Conservation (phyloP, 2,113 vertebrate genomes). For the Etia nguti region DNA sequence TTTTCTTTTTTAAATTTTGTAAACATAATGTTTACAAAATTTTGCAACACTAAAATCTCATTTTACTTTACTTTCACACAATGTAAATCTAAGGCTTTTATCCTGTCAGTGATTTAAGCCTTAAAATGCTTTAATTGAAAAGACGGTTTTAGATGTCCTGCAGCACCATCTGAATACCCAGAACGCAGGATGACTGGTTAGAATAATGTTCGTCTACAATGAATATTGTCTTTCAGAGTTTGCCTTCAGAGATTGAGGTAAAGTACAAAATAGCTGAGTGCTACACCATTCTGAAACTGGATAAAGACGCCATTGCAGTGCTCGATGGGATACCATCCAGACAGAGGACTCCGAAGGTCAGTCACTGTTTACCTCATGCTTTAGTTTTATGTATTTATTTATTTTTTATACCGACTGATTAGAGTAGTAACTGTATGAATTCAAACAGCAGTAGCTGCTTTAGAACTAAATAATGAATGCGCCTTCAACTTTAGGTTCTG, state of each 20-base stretch:
- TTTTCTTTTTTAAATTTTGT: neutral
- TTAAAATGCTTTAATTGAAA: neutral
- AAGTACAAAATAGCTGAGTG: slow-evolving; percentile 99
- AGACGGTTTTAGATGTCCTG: neutral
- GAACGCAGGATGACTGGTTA: accelerated
- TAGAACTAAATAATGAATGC: neutral
- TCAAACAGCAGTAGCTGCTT: neutral
- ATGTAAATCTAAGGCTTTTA: neutral
- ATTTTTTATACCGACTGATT: neutral
- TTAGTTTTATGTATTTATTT: neutral
- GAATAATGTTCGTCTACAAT: neutral
- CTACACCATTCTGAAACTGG: slow-evolving; percentile 94
- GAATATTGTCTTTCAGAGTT: slow-evolving; percentile 73
- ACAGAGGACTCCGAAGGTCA: slow-evolving; percentile 92
- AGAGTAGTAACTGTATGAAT: neutral
- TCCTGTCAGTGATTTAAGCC: neutral
- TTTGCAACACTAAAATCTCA: neutral
- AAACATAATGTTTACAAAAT: neutral
- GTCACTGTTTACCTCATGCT: neutral
- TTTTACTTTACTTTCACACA: neutral
- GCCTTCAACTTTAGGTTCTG: neutral
- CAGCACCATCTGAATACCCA: neutral
- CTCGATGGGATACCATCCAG: slow-evolving; percentile 95
- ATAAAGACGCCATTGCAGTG: slow-evolving; percentile 96
- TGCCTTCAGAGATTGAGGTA: slow-evolving; percentile 97